phyloP scores from a whole-genome alignment of 2,113 vertebrate genomes.

The Loxodonta africana region DNA sequence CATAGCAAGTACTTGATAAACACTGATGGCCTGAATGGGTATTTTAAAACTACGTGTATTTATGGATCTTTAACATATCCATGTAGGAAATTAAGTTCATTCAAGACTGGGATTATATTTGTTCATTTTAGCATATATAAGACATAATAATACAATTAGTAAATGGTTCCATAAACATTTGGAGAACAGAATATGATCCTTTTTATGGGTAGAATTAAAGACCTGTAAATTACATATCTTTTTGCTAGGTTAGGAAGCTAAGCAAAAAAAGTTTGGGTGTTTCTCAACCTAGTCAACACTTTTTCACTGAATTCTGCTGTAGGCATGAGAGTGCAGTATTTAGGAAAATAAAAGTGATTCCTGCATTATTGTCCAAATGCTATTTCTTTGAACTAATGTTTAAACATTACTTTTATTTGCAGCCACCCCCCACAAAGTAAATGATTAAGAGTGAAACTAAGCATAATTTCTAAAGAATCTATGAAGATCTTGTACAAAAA shows the following conservation, averaged over 20 bases:
- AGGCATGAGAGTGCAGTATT: neutral
- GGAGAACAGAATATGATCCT: neutral
- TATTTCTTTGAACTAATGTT: slow-evolving; percentile 4
- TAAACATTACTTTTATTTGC: slow-evolving; percentile 65
- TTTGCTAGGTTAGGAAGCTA: neutral
- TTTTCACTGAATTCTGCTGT: neutral
- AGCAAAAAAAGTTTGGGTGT: slow-evolving; percentile 18
- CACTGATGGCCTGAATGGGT: neutral
- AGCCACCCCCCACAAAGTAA: slow-evolving; percentile 51
- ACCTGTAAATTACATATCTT: neutral
- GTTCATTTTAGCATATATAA: neutral
- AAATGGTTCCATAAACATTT: neutral
- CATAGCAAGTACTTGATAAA: neutral
- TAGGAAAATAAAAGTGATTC: neutral
- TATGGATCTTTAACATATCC: slow-evolving; percentile 4
- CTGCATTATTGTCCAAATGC: neutral
- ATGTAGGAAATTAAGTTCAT: neutral
- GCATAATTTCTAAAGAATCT: slow-evolving; percentile 50
- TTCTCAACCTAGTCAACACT: neutral
- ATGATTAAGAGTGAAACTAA: slow-evolving; percentile 50
- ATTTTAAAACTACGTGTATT: slow-evolving; percentile 10
- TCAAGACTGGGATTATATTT: neutral
- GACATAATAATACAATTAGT: neutral
- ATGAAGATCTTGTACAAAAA: slow-evolving; percentile 52
- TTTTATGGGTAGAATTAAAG: neutral